Evolutionary conservation across 2,113 vertebrate species (phyloP).

Genomic region (Bambusicola thoracicus): DNA sequence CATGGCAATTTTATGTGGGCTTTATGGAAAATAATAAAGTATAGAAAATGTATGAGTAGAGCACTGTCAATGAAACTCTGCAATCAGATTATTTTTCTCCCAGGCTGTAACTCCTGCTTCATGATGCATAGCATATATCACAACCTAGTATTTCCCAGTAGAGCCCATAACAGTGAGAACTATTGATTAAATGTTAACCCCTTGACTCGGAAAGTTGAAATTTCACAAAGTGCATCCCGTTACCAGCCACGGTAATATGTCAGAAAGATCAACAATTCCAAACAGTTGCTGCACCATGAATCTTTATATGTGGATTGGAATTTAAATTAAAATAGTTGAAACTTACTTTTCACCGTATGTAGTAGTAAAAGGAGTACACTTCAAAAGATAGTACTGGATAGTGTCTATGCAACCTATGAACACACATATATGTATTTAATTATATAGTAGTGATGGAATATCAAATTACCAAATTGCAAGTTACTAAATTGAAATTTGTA

Average conservation of each 20-base stretch:
- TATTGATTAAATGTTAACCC: conserved; percentile 66
- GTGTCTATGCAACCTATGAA: not conserved
- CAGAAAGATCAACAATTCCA: not conserved
- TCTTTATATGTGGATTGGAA: not conserved
- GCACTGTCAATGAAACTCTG: conserved; percentile 30
- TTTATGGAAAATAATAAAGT: conserved; percentile 50
- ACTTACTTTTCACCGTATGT: not conserved
- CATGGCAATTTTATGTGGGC: conserved; percentile 11
- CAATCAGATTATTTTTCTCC: conserved; percentile 48
- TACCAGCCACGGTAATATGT: not conserved
- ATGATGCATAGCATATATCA: conserved; percentile 35
- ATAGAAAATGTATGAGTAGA: conserved; percentile 18
- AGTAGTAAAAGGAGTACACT: not conserved
- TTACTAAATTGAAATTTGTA: not conserved
- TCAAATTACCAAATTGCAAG: not conserved
- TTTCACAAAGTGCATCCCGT: conserved; percentile 22
- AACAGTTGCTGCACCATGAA: not conserved
- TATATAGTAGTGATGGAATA: not conserved
- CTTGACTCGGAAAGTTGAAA: conserved; percentile 39
- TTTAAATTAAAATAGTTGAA: not conserved
- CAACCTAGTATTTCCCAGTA: conserved; percentile 48
- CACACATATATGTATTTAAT: not conserved
- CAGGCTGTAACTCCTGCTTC: conserved; percentile 40
- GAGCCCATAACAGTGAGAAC: conserved; percentile 22
- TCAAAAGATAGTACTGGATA: not conserved